A percentile compares a stretch with the other conserved stretches of the same genome.
phyloP scores from a whole-genome alignment of 53 echinoderm and acorn worm species.

The Stichopus horrens region DNA sequence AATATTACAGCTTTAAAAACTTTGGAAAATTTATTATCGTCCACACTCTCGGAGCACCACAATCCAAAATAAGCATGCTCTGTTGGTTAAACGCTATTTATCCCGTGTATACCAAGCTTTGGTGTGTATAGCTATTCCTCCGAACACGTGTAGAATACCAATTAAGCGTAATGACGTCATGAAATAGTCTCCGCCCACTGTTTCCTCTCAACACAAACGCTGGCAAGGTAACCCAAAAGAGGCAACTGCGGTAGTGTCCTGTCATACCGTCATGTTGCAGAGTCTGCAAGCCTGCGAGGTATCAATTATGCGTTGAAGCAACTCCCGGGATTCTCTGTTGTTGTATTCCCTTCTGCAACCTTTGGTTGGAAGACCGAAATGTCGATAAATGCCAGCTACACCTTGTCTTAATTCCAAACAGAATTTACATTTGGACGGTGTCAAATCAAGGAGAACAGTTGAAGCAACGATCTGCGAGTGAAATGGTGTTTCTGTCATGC shows the following conservation, averaged over 20 bases:
- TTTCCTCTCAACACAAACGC: conserved; percentile 38
- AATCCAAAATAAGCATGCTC: conserved; percentile 13
- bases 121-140: conserved; percentile 37
- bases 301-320: too few species aligned
- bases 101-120: conserved; percentile 20
- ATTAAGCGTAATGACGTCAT: conserved; percentile 42
- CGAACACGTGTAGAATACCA: conserved; percentile 43
- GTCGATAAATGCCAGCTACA: too few species aligned
- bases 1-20: conserved; percentile 18
- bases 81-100: conserved; percentile 19
- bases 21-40: background rate
- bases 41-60: conserved; percentile 20
- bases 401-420: too few species aligned
- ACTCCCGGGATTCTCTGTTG: too few species aligned
- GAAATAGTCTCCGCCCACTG: conserved; percentile 38
- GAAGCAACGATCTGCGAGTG: too few species aligned
- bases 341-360: too few species aligned
- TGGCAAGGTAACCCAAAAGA: conserved; percentile 3
- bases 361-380: too few species aligned
- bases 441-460: too few species aligned
- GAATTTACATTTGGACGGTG: too few species aligned
- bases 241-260: conserved; percentile 3
- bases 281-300: too few species aligned
- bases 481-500: too few species aligned
- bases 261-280: conserved; percentile 7